Percentiles rank a stretch among this genome's conserved stretches.
These are phyloP conservation scores for Aphelinus atriplicis DNA, from an alignment of 1,140 invertebrate genomes.

Conservation along the genomic window DNA sequence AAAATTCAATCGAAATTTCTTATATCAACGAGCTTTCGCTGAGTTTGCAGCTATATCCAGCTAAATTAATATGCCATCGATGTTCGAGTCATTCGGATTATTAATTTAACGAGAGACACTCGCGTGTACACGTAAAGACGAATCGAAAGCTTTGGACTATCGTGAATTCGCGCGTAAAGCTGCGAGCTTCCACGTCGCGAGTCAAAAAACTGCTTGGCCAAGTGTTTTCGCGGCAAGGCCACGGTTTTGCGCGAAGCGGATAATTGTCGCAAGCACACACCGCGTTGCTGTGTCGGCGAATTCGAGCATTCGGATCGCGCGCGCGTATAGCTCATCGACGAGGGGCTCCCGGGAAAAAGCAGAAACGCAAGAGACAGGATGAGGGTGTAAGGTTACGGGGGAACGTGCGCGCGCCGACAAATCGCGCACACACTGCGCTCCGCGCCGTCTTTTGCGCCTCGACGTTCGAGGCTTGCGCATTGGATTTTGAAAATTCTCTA, in stretches of 20 bases:
- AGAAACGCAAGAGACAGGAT: conserved; percentile 55
- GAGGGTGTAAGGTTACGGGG: conserved; percentile 51
- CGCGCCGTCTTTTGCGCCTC: neutral
- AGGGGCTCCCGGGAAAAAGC: neutral
- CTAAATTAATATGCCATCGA: too few species aligned
- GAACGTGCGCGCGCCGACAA: conserved; percentile 36
- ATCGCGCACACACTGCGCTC: neutral
- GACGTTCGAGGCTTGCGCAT: neutral
- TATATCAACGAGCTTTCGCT: too few species aligned
- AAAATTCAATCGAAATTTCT: too few species aligned
- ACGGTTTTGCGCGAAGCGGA: neutral
- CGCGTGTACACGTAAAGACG: too few species aligned
- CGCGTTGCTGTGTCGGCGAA: conserved; percentile 46
- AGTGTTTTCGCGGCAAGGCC: too few species aligned
- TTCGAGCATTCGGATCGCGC: conserved; percentile 45
- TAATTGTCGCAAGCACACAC: neutral
- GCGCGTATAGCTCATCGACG: conserved; percentile 17
- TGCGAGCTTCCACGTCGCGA: too few species aligned
- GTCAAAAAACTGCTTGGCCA: too few species aligned
- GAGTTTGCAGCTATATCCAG: too few species aligned
- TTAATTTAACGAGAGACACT: too few species aligned
- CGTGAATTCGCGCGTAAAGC: too few species aligned
- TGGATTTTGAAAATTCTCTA: neutral
- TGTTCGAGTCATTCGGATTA: too few species aligned
- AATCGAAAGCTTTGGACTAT: too few species aligned